Conservation (phyloP, 2,888 invertebrate genomes). For the Clusia tigrina region DNA sequence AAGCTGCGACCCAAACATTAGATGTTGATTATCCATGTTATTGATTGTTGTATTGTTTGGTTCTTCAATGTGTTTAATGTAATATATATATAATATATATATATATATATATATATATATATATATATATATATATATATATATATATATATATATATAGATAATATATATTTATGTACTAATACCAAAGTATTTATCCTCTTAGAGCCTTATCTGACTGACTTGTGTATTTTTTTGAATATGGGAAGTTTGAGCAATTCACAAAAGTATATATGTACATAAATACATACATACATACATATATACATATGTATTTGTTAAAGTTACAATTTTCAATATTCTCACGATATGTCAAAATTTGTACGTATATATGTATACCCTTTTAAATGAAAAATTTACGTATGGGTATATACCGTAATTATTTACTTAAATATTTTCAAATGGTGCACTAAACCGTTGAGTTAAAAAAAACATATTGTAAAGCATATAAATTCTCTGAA, state of each 20-base stretch:
- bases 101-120: neutral
- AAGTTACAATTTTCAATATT: neutral
- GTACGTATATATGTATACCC: neutral
- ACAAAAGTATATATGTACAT: neutral
- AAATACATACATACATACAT: too few species aligned
- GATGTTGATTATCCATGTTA: constrained; percentile 33
- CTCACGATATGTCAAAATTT: neutral
- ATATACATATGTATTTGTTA: neutral
- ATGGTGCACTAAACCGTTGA: too few species aligned
- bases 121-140: neutral
- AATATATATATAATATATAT: constrained; percentile 16
- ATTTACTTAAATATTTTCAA: too few species aligned
- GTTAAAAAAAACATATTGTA: too few species aligned
- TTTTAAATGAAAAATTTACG: too few species aligned
- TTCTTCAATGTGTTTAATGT: neutral
- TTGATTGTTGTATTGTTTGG: neutral
- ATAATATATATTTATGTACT: neutral
- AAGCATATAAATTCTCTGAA: too few species aligned
- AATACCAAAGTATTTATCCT: too few species aligned
- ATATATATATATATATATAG: neutral
- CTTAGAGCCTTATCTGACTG: too few species aligned
- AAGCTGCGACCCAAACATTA: constrained; percentile 88
- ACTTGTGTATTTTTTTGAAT: too few species aligned
- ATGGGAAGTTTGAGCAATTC: neutral
- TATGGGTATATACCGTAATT: too few species aligned